Evolutionary conservation across 2,113 vertebrate genomes (phyloP), one percentile per base, ranked within the genome.

Genomic region (Heterochromis multidens): DNA sequence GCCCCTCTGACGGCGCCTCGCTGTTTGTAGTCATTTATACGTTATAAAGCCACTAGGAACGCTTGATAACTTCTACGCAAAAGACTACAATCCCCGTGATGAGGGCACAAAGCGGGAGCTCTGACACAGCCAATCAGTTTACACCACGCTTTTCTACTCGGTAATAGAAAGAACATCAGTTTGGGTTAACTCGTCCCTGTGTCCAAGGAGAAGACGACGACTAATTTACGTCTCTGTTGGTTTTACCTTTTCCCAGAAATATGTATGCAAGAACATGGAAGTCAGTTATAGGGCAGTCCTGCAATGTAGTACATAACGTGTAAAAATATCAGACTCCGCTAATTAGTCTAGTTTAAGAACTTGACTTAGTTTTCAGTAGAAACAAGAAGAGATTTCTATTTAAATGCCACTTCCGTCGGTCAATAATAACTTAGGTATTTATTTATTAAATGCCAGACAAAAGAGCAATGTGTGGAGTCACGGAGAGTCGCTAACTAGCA

Each of bases 81-180:
- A 77, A 60, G 40, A 96, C 95, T 94, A 94, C 95, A 95, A 87
- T 31, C 79, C 83, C 94, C 93, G 43, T 1, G 1, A 61, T 52
- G 61, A 1, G 1, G 7, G 12, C 12, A 1, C 2, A 21, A 59
- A 40, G 13, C 37, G 4, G 29, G 14, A 25, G 23, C 27, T 17
- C 12, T 0, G 3, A 21, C 8, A 2, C 46, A 84, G 70, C 96
- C 96, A 96, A 96, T 96, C 90, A 86, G 74, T 29, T 21, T 4
- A 89, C 77, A 95, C 86, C 96, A 96, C 96, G 96, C 91, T 90
- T 58, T 91, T 74, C n/a, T 67, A 84, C 37, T 70, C 21, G 1
- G 6, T 21, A 23, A 77, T 31, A 7, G 49, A 31, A 87, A 89
- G 12, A 81, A 80, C 13, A 65, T 25, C 19, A 46, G 77, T 61